Conservation (phyloP, 2,797 vertebrate species). For the Champsocephalus esox region DNA sequence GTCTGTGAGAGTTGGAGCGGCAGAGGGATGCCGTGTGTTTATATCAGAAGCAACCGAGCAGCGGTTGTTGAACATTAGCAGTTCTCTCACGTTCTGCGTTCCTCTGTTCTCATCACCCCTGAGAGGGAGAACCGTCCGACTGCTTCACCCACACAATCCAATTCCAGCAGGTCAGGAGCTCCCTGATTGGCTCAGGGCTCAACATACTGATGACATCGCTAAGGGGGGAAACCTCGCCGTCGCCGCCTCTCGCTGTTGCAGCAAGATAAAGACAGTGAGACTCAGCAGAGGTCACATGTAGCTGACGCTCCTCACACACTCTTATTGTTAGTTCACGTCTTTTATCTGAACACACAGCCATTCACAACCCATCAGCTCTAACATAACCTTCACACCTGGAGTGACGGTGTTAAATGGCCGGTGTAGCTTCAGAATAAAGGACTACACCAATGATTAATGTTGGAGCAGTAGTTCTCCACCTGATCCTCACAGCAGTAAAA, state of each 20-base stretch:
- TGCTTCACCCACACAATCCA: conserved; percentile 8
- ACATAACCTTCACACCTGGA: no score
- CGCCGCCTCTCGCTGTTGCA: background rate
- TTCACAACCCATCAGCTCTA: background rate
- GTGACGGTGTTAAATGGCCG: no score
- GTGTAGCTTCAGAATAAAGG: no score
- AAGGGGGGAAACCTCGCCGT: background rate
- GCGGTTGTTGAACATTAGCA: conserved; percentile 15
- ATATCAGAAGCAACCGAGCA: background rate
- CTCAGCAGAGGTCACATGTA: conserved; percentile 12
- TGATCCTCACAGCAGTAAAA: no score
- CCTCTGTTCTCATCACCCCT: background rate
- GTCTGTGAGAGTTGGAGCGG: background rate
- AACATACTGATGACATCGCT: conserved; percentile 35
- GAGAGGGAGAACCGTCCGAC: background rate
- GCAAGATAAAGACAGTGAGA: background rate
- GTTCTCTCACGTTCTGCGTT: conserved; percentile 20
- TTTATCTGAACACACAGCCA: background rate
- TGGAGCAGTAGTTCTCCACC: no score
- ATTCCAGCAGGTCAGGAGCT: conserved; percentile 48
- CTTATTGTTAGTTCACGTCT: background rate
- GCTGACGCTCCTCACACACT: background rate
- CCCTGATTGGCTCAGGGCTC: conserved; percentile 12
- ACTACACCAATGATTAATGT: no score
- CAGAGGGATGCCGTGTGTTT: background rate